Evolutionary conservation across 2,888 invertebrate species (phyloP).

Genomic region (Altica lythri): DNA sequence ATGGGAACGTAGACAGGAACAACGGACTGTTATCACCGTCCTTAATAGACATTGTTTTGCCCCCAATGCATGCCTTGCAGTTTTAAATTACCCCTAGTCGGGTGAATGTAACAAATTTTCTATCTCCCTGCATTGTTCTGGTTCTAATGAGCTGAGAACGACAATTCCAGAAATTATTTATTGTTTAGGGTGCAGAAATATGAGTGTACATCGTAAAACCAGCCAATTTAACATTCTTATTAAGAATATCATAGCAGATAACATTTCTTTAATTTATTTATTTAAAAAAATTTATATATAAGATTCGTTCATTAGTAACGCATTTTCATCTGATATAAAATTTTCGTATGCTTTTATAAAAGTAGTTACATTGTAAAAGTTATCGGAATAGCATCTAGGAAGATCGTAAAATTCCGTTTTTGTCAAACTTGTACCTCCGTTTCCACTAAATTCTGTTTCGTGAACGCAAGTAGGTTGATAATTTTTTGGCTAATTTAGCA

Average conservation of each 20-base stretch:
- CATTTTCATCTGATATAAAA: no score
- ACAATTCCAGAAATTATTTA: constrained; percentile 34
- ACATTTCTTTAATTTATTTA: no score
- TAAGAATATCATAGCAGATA: constrained; percentile 5
- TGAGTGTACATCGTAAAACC: constrained; percentile 15
- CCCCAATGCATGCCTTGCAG: constrained; percentile 34
- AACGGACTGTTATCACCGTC: constrained; percentile 36
- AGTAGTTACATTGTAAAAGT: no score
- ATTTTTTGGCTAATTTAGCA: no score
- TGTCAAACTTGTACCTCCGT: no score
- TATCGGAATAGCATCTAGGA: no score
- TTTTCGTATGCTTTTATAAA: no score
- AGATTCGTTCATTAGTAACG: no score
- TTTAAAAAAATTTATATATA: no score
- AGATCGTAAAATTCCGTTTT: no score
- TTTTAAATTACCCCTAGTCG: constrained; percentile 33
- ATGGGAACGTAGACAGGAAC: constrained; percentile 34
- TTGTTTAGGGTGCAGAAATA: constrained; percentile 17
- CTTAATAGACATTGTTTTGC: constrained; percentile 37
- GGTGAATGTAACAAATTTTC: constrained; percentile 31
- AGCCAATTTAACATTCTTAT: constrained; percentile 10
- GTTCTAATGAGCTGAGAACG: constrained; percentile 32
- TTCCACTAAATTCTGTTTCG: no score
- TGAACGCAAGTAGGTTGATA: no score
- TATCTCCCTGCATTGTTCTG: constrained; percentile 29